phyloP scores from a whole-genome alignment of 2,113 vertebrate species.

The Lontra canadensis region DNA sequence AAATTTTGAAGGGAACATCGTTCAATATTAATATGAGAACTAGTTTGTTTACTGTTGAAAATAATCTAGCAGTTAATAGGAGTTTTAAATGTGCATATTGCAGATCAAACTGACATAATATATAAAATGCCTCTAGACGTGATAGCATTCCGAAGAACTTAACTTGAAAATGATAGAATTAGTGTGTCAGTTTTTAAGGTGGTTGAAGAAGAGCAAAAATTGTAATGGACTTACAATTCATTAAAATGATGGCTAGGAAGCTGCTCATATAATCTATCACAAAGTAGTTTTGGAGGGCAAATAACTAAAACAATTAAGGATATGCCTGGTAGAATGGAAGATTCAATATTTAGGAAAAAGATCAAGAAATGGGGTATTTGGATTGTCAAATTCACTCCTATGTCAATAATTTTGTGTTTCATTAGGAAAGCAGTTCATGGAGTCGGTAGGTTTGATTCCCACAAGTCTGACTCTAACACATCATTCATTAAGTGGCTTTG shows the following conservation, averaged over 20 bases:
- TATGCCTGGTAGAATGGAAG: not conserved
- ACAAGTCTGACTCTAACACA: not conserved
- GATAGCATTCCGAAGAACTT: not conserved
- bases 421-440: not conserved
- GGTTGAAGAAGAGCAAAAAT: not conserved
- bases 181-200: not conserved
- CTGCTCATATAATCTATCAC: not conserved
- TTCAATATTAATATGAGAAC: not conserved
- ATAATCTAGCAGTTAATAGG: not conserved
- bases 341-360: not conserved
- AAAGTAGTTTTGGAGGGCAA: not conserved
- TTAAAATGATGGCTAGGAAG: not conserved
- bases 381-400: not conserved
- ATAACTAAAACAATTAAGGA: not conserved
- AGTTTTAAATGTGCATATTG: not conserved
- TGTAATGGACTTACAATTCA: not conserved
- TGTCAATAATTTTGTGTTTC: not conserved
- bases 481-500: not conserved
- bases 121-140: not conserved
- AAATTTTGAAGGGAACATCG: not conserved
- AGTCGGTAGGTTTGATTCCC: not conserved
- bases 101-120: not conserved
- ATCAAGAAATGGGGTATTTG: not conserved
- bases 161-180: not conserved
- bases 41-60: conserved; percentile 18